Evolutionary conservation across 2,113 vertebrate genomes (phyloP).

Genomic region (Glaucomys volans): DNA sequence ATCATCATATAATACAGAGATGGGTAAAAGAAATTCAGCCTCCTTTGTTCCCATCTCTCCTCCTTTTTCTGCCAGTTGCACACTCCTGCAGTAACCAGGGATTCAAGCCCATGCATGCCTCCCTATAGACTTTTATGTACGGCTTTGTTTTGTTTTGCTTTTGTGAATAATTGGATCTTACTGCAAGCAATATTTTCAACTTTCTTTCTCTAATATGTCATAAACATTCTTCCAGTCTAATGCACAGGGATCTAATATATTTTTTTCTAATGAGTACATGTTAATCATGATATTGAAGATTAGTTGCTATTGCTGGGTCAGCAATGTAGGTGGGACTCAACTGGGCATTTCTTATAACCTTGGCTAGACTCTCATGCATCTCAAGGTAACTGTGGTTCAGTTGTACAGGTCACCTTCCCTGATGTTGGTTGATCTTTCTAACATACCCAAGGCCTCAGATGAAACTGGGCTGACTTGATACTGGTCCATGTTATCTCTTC

Average conservation of each 20-base stretch:
- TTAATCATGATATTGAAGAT: constrained; percentile 14
- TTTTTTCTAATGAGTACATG: background rate
- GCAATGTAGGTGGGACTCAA: background rate
- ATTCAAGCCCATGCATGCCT: background rate
- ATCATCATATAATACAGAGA: background rate
- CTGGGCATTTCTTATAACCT: background rate
- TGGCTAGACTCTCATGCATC: background rate
- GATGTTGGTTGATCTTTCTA: background rate
- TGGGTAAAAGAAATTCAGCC: background rate
- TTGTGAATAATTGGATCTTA: constrained; percentile 39
- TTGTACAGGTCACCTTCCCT: background rate
- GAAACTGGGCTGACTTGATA: background rate
- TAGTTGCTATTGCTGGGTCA: background rate
- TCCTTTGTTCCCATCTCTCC: background rate
- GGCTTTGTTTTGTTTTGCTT: constrained; percentile 52
- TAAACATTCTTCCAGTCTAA: constrained; percentile 26
- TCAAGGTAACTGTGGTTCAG: background rate
- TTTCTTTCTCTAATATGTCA: background rate
- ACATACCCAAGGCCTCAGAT: background rate
- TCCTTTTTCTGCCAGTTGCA: background rate
- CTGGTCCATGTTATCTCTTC: background rate
- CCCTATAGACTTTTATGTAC: background rate
- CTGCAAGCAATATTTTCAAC: constrained; percentile 21
- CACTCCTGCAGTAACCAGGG: background rate
- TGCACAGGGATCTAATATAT: constrained; percentile 20